These are phyloP conservation scores for Lytechinus pictus DNA, from an alignment of 35 echinoderm and acorn worm species.

Conservation along the genomic window DNA sequence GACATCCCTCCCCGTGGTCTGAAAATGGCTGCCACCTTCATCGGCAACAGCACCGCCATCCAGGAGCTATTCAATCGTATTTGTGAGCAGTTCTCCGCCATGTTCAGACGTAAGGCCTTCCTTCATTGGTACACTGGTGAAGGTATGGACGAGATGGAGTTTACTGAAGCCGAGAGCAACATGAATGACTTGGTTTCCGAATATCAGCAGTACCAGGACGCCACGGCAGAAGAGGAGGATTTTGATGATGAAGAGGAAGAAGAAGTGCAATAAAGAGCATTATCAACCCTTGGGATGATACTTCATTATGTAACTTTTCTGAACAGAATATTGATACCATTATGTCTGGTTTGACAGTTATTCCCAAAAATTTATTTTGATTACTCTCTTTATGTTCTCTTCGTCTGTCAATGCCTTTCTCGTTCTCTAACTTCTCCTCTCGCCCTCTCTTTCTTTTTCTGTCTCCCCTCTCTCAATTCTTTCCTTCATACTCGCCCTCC, in stretches of 20 bases:
- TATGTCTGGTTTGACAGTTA: too few relatives aligned
- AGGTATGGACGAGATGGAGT: too few relatives aligned
- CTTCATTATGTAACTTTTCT: not conserved
- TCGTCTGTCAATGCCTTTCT: not conserved
- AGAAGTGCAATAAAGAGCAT: not conserved
- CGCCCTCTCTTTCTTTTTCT: not conserved
- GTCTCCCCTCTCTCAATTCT: not conserved
- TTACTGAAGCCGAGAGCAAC: too few relatives aligned
- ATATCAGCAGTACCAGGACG: slow-evolving; percentile 90
- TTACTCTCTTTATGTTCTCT: not conserved
- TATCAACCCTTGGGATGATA: not conserved
- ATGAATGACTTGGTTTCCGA: slow-evolving; percentile 83
- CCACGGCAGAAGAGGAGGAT: slow-evolving; percentile 39
- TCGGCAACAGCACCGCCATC: slow-evolving; percentile 43
- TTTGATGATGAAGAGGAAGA: slow-evolving; percentile 91
- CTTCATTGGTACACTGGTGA: too few relatives aligned
- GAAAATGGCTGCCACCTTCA: slow-evolving; percentile 41
- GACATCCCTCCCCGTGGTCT: slow-evolving; percentile 40
- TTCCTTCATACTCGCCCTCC: not conserved
- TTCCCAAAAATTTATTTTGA: too few relatives aligned
- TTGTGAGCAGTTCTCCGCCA: slow-evolving; percentile 29
- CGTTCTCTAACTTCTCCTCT: not conserved
- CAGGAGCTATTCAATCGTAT: slow-evolving; percentile 36
- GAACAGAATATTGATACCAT: too few relatives aligned
- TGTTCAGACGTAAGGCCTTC: slow-evolving; percentile 42